Evolutionary conservation across 2,113 vertebrate genomes (phyloP), one percentile per base, ranked within the genome.

Genomic region (Tetrao urogallus): DNA sequence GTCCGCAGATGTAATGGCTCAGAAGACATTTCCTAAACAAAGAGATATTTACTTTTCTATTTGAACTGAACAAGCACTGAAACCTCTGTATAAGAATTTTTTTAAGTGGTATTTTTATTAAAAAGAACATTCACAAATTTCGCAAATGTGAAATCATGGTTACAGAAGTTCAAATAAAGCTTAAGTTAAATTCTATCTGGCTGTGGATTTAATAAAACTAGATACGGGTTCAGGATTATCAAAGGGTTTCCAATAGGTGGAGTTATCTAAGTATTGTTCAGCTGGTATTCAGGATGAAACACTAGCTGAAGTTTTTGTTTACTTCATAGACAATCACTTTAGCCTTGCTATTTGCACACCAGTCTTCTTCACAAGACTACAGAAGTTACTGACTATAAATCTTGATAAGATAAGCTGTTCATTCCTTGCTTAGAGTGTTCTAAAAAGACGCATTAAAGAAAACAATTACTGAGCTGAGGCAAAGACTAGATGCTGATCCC

Each of bases 241-340:
- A 97, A 97, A 95, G 87, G 58, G 92, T 63, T 97, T 98, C 96
- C 94, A 98, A 98, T 98, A 97, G 69, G 10, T 85, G 94, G 96
- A 97, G 97, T 97, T 98, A 98, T 98, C 97, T 98, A 97, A 97
- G 95, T 93, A 96, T 94, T 87, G 79, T 95, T 97, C 97, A 97
- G 92, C 92, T 96, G 94, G 94, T 97, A 97, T 97, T 97, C 97
- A 97, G 86, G 94, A 97, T 98, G 97, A 98, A 98, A 98, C 97
- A 98, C 94, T 97, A 96, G 97, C 96, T 95, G 93, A 97, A 97
- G 96, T 97, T 98, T 96, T 93, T 98, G 97, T 98, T 98, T 98
- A 97, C 97, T 97, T 96, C 86, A 43, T 97, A 96, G 75, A 67
- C 97, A 97, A 95, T 97, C 96, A 96, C 94, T 98, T 98, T 98